Base-by-base conservation (phyloP, 2,888 invertebrate species). In the Diplazon laetatorius region DNA sequence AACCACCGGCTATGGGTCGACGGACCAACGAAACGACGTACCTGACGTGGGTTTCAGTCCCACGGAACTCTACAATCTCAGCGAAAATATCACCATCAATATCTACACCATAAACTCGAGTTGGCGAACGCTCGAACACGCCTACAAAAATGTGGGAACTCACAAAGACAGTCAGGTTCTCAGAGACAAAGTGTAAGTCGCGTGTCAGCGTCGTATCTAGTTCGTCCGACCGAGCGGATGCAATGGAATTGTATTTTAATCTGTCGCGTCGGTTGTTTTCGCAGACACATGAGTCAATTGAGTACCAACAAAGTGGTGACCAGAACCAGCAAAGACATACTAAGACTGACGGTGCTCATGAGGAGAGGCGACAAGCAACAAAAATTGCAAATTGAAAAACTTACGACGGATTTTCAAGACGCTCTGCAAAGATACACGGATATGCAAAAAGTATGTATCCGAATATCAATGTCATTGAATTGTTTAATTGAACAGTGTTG, bases 391-490 rank as follows among this genome's bases (percentile, higher is more conserved):
- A 94, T 96, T 69, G 97, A 97, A 84, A 94, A 96, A 85, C 93
- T 98, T 12, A 96, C 95, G 10, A 95, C 95, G 84, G 96, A 96
- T 85, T 98, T 97, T 89, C 94, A 94, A 81, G 96, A 95, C 82
- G 94, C 96, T 1, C 93, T 97, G 16, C 94, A 94, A 80, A 94
- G 94, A 88, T 97, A 97, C 89, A 94, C 96, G 57, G 91, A 93
- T 18, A 93, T 96, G 86, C 98, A 98, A 91, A 96, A 96, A 93
- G 96, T 96, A 91, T 82, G 86, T 86, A 82, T 10, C 16, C n/a
- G 5, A 30, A 50, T 22, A 50, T 30, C 30, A 50, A 22, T n/a
- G n/a, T n/a, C n/a, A n/a, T n/a, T n/a, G n/a, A n/a, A n/a, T n/a
- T n/a, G n/a, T n/a, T n/a, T n/a, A n/a, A n/a, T n/a, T n/a, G n/a